These are phyloP conservation scores for Watsonalla cultraria DNA, from an alignment of 2,888 invertebrate genomes.

Conservation along the genomic window DNA sequence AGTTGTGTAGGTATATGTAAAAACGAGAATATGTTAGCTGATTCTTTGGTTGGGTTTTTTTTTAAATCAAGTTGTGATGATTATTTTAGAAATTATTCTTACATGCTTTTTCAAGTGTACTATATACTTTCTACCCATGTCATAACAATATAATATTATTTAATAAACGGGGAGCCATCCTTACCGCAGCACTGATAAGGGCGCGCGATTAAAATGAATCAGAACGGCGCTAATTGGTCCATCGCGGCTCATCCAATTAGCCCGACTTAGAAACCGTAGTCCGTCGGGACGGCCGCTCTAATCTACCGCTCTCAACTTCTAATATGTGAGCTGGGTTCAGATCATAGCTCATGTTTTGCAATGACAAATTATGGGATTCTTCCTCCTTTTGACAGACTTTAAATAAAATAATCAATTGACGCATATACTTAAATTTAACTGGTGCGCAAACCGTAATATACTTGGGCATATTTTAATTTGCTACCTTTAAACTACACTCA, in stretches of 20 bases:
- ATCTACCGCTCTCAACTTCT: constrained; percentile 44
- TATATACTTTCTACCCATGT: too few relatives aligned
- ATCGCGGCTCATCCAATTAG: constrained; percentile 74
- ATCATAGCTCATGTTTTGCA: neutral
- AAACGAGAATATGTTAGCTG: too few relatives aligned
- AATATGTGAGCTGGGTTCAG: constrained; percentile 20
- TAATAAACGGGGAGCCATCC: constrained; percentile 5
- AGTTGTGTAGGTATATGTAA: too few relatives aligned
- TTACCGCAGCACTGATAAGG: constrained; percentile 53
- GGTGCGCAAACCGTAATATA: too few relatives aligned
- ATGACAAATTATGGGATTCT: neutral
- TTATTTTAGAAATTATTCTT: neutral
- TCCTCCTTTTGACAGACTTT: neutral
- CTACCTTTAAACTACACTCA: too few relatives aligned
- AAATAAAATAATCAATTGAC: too few relatives aligned
- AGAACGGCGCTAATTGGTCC: constrained; percentile 72
- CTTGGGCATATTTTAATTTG: too few relatives aligned
- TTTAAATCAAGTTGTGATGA: too few relatives aligned
- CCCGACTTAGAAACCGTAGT: constrained; percentile 73
- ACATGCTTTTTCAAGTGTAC: too few relatives aligned
- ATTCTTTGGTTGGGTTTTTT: too few relatives aligned
- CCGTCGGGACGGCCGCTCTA: constrained; percentile 39
- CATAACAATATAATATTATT: constrained; percentile 1
- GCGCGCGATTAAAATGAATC: constrained; percentile 76
- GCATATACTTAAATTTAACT: too few relatives aligned